Conservation (phyloP, 2,797 vertebrate genomes). For the Eleutherodactylus coqui region DNA sequence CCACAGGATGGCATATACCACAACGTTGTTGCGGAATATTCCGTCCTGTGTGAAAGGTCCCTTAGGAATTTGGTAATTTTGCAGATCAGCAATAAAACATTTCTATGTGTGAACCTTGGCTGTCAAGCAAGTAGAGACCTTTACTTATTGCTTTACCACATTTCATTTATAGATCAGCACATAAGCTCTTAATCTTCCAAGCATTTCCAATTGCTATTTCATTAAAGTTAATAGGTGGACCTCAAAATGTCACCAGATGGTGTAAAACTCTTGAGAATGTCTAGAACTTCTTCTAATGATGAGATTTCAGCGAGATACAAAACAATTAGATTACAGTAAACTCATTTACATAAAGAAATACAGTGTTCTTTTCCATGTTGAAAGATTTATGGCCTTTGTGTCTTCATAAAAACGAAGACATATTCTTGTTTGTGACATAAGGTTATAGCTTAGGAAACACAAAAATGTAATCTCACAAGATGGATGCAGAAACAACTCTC, state of each 20-base stretch:
- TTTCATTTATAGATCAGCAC: conserved; percentile 57
- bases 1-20: neutral
- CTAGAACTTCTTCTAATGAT: conserved; percentile 57
- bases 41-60: conserved; percentile 6
- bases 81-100: conserved; percentile 36
- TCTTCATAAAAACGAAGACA: conserved; percentile 38
- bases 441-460: conserved; percentile 28
- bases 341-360: conserved; percentile 49
- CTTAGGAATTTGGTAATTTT: conserved; percentile 5
- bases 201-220: conserved; percentile 52
- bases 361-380: conserved; percentile 39
- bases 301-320: conserved; percentile 40
- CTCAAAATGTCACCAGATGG: conserved; percentile 63
- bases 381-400: conserved; percentile 47
- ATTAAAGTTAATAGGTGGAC: conserved; percentile 61
- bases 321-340: conserved; percentile 60
- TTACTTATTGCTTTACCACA: conserved; percentile 53
- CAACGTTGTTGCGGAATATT: no score
- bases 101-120: conserved; percentile 33
- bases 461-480: neutral
- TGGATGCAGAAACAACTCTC: neutral
- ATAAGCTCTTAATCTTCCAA: conserved; percentile 50
- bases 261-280: conserved; percentile 57
- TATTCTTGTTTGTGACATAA: conserved; percentile 45
- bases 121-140: conserved; percentile 43